Evolutionary conservation across 2,797 vertebrate species (phyloP), one percentile per base, ranked within the genome.

Genomic region (Tolypeutes matacus): DNA sequence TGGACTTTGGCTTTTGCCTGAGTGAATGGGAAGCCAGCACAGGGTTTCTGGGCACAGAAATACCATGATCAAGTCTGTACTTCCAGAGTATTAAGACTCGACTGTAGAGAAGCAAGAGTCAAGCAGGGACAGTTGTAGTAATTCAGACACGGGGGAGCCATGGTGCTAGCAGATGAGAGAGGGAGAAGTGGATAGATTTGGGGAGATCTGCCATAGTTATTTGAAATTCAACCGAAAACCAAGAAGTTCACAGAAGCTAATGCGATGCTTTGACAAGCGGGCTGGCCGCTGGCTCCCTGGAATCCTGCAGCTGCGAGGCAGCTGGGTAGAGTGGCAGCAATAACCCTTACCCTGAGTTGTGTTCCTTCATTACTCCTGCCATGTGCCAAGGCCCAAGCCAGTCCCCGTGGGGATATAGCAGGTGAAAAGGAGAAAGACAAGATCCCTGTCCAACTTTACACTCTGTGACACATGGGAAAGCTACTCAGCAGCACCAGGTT

Each of bases 301-400:
- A 18, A 27, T 11, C n/a, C 25, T 17, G 8, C 46, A 60, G 72
- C 80, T 11, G 11, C 20, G 13, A 36, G 34, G 9, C 29, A 39
- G 5, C 18, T 49, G 39, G 42, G 8, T 29, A 42, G 0, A 4
- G 20, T 21, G 5, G 31, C 15, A 15, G 0, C 53, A 17, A 9
- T 46, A 60, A 60, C 75, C 14, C 3, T 29, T 64, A 36, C 9
- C 23, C 27, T n/a, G 29, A 65, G 3, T 5, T 21, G 23, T 34
- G 1, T 72, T 25, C 14, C 21, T 67, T 64, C 31, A 6, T 49
- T 27, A 17, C 1, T 17, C 7, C 56, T 88, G 36, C 34, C 2
- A 0, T 1, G 8, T 65, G 29, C 89, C 23, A 46, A 5, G 39
- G 51, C 25, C 5, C 34, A 6, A 0, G 0, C 60, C 4, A 8